Conservation (phyloP, 2,888 invertebrate genomes). For the Drosophila birchii region DNA sequence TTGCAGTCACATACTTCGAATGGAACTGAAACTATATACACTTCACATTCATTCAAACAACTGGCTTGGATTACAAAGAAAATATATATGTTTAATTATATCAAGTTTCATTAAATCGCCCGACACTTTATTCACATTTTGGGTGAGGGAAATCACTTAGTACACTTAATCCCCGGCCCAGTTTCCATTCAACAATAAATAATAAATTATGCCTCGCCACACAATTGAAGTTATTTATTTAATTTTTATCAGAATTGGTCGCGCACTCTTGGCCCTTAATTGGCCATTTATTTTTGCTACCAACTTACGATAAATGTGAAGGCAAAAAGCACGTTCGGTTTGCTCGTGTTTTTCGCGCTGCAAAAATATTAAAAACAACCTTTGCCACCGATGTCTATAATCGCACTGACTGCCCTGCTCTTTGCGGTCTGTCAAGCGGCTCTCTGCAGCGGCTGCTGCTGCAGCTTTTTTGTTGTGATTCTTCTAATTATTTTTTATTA, state of each 20-base stretch:
- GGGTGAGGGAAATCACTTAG: background rate
- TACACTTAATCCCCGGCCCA: background rate
- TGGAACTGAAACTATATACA: background rate
- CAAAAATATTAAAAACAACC: slow-evolving; percentile 48
- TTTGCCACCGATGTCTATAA: slow-evolving; percentile 47
- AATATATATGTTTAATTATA: background rate
- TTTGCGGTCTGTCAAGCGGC: slow-evolving; percentile 5
- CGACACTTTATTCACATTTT: background rate
- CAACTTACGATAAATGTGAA: background rate
- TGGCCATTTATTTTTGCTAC: slow-evolving; percentile 2
- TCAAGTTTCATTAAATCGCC: background rate
- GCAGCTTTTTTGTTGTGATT: slow-evolving; percentile 13
- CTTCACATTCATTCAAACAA: background rate
- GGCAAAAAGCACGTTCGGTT: slow-evolving; percentile 8
- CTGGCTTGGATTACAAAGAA: background rate
- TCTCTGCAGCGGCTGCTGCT: slow-evolving; percentile 2
- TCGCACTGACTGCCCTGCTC: slow-evolving; percentile 47
- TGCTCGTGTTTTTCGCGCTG: background rate
- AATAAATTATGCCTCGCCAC: background rate
- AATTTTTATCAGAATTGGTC: background rate
- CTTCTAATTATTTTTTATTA: slow-evolving; percentile 15
- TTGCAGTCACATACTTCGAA: background rate
- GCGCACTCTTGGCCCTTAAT: background rate
- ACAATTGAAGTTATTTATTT: background rate
- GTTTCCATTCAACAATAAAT: background rate